Percentiles rank a stretch among this genome's conserved stretches.
Conservation (phyloP, 2,113 vertebrate genomes). For the Poeciliopsis occidentalis region DNA sequence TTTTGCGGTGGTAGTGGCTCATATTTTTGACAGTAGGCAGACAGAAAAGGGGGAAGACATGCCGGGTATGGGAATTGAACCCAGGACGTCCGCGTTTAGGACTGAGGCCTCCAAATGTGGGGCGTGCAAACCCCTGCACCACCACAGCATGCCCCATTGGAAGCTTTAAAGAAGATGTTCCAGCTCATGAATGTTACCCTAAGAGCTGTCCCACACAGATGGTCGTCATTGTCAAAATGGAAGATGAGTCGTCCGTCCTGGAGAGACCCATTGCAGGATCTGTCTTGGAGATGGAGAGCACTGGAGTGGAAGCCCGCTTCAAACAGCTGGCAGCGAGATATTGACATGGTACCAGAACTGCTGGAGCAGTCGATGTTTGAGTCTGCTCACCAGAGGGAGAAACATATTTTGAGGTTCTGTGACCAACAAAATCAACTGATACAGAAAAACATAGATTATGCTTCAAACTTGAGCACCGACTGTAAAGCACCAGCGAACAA, state of each 20-base stretch:
- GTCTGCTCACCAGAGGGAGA: conserved; percentile 43
- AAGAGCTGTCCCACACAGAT: conserved; percentile 68
- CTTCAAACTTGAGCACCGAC: background rate
- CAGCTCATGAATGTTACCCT: conserved; percentile 40
- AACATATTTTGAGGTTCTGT: background rate
- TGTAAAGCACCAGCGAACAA: background rate
- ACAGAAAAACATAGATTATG: background rate
- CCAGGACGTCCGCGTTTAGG: too few relatives aligned
- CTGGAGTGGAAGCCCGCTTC: conserved; percentile 64
- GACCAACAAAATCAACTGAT: background rate
- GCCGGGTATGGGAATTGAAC: too few relatives aligned
- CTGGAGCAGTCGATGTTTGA: conserved; percentile 53
- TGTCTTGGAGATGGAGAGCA: conserved; percentile 65
- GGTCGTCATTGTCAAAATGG: conserved; percentile 60
- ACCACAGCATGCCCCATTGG: too few relatives aligned
- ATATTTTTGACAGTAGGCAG: too few relatives aligned
- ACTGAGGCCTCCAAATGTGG: too few relatives aligned
- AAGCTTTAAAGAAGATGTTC: background rate
- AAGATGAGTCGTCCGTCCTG: conserved; percentile 63
- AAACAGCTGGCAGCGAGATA: conserved; percentile 78
- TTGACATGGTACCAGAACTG: conserved; percentile 59
- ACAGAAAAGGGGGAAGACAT: too few relatives aligned
- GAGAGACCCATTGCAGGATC: conserved; percentile 62
- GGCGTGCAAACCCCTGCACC: too few relatives aligned
- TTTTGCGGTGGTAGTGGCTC: too few relatives aligned